A percentile compares a stretch with the other conserved stretches of the same genome.
Conservation (phyloP, 2,888 invertebrate genomes). For the Tenodera sinensis region DNA sequence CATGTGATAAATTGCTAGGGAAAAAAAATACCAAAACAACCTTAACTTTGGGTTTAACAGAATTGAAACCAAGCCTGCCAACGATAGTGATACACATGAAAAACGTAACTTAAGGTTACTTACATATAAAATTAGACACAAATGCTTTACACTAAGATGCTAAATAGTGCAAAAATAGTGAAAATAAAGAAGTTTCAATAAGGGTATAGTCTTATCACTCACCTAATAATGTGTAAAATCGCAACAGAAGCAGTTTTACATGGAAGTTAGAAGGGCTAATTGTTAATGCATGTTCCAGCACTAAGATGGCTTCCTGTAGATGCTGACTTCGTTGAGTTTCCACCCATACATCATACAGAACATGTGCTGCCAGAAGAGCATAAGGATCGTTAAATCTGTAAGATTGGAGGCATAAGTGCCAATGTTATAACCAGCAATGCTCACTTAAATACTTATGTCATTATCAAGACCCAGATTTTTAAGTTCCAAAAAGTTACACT, state of each 20-base stretch:
- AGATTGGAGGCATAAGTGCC: not conserved
- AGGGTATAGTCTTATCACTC: constrained; percentile 37
- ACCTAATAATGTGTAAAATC: constrained; percentile 75
- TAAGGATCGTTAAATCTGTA: constrained; percentile 65
- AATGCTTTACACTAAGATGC: too few relatives aligned
- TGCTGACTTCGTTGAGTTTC: constrained; percentile 46
- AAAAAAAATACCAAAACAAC: too few relatives aligned
- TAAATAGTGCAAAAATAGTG: not conserved
- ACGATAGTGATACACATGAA: too few relatives aligned
- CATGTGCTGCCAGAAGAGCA: constrained; percentile 71
- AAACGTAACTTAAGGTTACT: too few relatives aligned
- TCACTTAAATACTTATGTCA: too few relatives aligned
- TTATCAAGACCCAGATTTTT: too few relatives aligned
- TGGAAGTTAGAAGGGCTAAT: constrained; percentile 87
- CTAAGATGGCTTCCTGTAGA: constrained; percentile 59
- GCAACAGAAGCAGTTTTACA: constrained; percentile 77
- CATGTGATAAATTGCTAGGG: too few relatives aligned
- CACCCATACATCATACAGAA: constrained; percentile 56
- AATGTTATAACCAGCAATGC: too few relatives aligned
- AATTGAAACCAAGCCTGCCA: too few relatives aligned
- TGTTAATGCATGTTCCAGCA: constrained; percentile 69
- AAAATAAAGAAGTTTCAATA: not conserved
- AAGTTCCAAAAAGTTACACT: too few relatives aligned
- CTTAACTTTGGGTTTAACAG: too few relatives aligned
- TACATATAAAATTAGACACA: too few relatives aligned